Conservation (phyloP, 2,113 vertebrate genomes). For the Marcusenius ussheri region DNA sequence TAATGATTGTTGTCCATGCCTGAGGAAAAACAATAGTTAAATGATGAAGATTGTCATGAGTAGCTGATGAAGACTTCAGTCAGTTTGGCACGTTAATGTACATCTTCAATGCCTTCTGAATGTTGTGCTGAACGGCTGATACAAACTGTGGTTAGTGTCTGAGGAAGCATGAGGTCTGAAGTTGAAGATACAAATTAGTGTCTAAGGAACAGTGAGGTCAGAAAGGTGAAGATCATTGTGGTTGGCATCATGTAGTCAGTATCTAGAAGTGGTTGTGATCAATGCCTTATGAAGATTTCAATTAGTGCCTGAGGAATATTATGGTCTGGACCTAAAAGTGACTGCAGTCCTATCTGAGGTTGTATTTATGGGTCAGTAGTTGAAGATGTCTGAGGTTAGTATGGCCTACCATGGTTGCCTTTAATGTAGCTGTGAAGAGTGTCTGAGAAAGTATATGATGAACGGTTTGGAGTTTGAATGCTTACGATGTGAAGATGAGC, state of each 20-base stretch:
- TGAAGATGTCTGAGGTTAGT: not conserved
- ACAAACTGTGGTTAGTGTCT: not conserved
- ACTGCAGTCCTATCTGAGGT: not conserved
- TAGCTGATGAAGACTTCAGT: not conserved
- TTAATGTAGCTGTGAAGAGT: not conserved
- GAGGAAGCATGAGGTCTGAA: not conserved
- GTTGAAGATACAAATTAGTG: not conserved
- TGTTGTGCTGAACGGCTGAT: not conserved
- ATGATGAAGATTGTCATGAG: not conserved
- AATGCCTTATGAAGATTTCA: not conserved
- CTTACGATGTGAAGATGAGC: not conserved
- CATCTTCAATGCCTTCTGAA: not conserved
- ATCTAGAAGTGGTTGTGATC: not conserved
- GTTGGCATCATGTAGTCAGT: not conserved
- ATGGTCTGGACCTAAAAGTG: not conserved
- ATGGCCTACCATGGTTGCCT: not conserved
- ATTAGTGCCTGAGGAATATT: not conserved
- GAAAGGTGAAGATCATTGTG: not conserved
- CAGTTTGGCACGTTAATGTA: not conserved
- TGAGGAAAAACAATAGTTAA: not conserved
- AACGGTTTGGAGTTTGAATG: not conserved
- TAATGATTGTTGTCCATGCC: not conserved
- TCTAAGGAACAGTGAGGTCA: not conserved
- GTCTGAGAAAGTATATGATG: not conserved
- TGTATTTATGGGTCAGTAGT: not conserved